Evolutionary conservation across 1,140 invertebrate species (phyloP), one percentile per base, ranked within the genome.

Genomic region (Drosophila insularis): DNA sequence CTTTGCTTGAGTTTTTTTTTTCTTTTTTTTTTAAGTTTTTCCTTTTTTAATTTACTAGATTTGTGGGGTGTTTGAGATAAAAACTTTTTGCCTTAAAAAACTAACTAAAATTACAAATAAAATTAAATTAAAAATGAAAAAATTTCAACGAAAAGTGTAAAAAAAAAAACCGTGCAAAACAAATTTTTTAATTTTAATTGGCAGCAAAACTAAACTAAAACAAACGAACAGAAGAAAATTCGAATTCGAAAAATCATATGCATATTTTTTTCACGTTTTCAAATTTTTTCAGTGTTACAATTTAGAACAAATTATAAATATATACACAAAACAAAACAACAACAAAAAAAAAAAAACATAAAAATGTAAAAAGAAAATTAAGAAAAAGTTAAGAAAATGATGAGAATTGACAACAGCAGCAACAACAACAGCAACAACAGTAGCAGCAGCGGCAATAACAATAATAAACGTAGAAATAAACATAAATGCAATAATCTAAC

Each of bases 221-320:
- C 10, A 67, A 10, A 21, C 27, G 32, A 37, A 19, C 1, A 23
- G 19, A 17, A 17, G 8, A 10, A 11, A 10, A 50, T 50, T 10
- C 43, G 17, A 21, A 50, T 11, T 50, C 8, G 19, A 17, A 21
- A 35, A 35, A 35, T 35, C 2, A 35, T 35, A 35, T 35, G 32
- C 10, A 2, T 50, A 21, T 50, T 50, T 50, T 46, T 50, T 50
- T 50, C 43, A 50, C n/a, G 43, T 50, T 50, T 50, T 14, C 19
- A 19, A 50, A 50, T 50, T 50, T 50, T 50, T 75, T 6, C 74
- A 76, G 74, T 76, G 74, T 70, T 76, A 43, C 62, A 59, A 61
- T 56, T 68, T 70, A 62, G 39, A 32, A 31, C 66, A 46, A 27
- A 5, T 27, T 21, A 21, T 27, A 5, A 1, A 27, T 3, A 27